Conservation (phyloP, 2,113 vertebrate genomes). For the Cervus canadensis region DNA sequence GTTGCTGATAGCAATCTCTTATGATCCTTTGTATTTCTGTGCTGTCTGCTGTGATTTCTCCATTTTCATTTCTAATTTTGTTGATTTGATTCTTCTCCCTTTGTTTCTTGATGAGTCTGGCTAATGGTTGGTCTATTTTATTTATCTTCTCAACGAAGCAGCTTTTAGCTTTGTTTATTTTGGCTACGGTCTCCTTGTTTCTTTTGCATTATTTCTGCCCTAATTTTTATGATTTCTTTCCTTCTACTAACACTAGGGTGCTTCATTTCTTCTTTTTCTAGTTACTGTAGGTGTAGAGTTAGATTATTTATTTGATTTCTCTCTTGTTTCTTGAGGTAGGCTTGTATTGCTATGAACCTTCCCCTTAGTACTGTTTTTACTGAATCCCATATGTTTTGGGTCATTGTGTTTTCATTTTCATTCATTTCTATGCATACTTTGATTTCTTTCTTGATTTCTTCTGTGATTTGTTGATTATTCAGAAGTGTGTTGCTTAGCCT, state of each 20-base stretch:
- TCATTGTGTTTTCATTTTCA: not conserved
- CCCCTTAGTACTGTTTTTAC: not conserved
- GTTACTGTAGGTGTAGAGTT: fast-evolving
- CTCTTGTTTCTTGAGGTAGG: not conserved
- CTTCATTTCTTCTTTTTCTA: not conserved
- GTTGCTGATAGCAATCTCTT: not conserved
- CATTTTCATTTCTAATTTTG: not conserved
- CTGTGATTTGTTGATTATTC: not conserved
- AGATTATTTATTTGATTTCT: not conserved
- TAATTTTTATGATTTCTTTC: not conserved
- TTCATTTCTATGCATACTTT: not conserved
- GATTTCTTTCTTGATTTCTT: not conserved
- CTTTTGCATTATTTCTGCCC: not conserved
- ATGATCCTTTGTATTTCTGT: not conserved
- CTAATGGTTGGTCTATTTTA: not conserved
- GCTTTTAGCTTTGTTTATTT: not conserved
- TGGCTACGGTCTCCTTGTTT: not conserved
- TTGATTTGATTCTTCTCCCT: not conserved
- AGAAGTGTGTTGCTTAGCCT: not conserved
- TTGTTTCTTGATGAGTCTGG: not conserved
- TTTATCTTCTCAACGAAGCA: not conserved
- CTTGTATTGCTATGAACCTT: not conserved
- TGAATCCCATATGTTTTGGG: not conserved
- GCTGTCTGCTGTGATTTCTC: not conserved
- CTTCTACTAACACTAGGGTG: not conserved